Percentiles rank a stretch among this genome's conserved stretches.
These are phyloP conservation scores for Aricia artaxerxes DNA, from an alignment of 2,888 invertebrate species.

Conservation along the genomic window DNA sequence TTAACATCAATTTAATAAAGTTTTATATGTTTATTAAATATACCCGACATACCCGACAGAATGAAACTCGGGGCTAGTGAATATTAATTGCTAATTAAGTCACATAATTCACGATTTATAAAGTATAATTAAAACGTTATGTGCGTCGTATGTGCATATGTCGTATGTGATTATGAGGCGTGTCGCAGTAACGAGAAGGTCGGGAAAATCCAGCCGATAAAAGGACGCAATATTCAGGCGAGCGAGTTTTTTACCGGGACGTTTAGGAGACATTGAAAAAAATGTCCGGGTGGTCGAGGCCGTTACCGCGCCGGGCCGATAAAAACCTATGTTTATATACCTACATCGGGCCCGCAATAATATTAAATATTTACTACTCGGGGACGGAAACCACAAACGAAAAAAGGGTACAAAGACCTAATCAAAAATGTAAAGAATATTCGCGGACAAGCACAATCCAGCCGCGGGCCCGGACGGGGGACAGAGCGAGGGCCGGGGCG, in stretches of 20 bases:
- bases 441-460: not conserved
- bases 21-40: too few species aligned
- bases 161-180: too few species aligned
- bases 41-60: not conserved
- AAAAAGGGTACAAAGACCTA: slow-evolving; percentile 11
- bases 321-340: slow-evolving; percentile 6
- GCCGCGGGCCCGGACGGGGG: not conserved
- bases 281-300: not conserved
- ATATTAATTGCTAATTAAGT: not conserved
- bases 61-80: not conserved
- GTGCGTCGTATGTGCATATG: too few species aligned
- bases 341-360: not conserved
- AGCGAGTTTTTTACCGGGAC: not conserved
- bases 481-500: not conserved
- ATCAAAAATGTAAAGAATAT: slow-evolving; percentile 14
- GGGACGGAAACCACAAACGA: slow-evolving; percentile 1
- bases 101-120: not conserved
- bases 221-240: not conserved
- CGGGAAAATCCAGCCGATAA: not conserved
- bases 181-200: not conserved
- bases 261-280: not conserved
- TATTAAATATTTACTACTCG: slow-evolving; percentile 5
- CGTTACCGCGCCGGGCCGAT: not conserved
- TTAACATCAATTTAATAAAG: too few species aligned
- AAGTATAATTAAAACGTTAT: too few species aligned